Evolutionary conservation across 2,888 invertebrate species (phyloP), one percentile per base, ranked within the genome.

Genomic region (Rhingia rostrata): DNA sequence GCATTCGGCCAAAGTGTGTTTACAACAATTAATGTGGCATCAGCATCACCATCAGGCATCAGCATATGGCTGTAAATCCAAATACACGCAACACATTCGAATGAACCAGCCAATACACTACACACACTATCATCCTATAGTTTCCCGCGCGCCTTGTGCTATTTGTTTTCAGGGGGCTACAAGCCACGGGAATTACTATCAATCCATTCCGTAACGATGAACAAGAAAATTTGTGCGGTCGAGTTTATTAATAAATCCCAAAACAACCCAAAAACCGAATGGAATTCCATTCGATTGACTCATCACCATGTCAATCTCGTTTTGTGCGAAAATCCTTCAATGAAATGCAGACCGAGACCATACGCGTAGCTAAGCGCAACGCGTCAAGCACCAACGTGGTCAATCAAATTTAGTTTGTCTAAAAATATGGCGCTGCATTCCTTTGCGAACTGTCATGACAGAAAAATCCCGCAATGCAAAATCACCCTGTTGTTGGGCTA

Each of bases 1-100:
- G 82, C 82, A 72, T 22, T 61, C 37, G 47, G 54, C 82, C 82
- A 77, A 77, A 67, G 6, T 77, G 39, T 82, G 66, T 67, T 82
- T 72, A 77, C 72, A 77, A 61, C 66, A 54, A 82, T 72, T 72
- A 82, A 77, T 72, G 66, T 49, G 64, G 77, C 75, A 70, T 70
- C 74, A 74, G 69, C 54, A 54, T 69, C 45, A 69, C 45, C 33
- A 54, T 33, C 43, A 61, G 39, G 14, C 9, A 22, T 41, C 49
- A 58, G 54, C 64, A 56, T 56, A 49, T 45, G 61, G 2, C 22
- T 37, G 70, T 49, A 70, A 39, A 58, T 22, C 22, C 49, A 79
- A 53, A 41, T 33, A 22, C 14, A 22, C 39, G 35, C 41, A 70
- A 12, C 12, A 14, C 53, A 39, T 43, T 22, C 22, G 22, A 22